Evolutionary conservation across 1,140 invertebrate species (phyloP).

Genomic region (Episyrphus balteatus): DNA sequence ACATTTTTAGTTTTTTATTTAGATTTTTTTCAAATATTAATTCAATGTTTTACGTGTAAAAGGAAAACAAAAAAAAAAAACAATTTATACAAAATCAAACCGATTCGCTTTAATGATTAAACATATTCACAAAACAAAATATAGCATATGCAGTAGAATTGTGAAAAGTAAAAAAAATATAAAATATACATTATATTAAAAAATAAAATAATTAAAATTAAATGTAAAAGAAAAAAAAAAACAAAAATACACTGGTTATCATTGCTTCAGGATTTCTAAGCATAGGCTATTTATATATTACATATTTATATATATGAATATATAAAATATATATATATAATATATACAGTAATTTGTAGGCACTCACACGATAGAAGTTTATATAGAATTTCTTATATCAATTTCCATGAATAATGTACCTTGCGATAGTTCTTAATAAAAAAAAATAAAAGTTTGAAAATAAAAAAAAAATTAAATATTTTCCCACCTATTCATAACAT

Average conservation of each 20-base stretch:
- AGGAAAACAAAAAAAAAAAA: no score
- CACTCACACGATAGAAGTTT: background rate
- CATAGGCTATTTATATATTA: conserved; percentile 2
- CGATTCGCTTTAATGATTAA: no score
- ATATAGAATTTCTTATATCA: no score
- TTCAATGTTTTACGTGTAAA: no score
- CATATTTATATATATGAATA: conserved; percentile 8
- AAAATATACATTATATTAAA: conserved; percentile 9
- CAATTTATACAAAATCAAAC: no score
- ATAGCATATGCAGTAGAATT: conserved; percentile 8
- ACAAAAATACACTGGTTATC: background rate
- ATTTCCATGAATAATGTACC: no score
- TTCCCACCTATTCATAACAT: no score
- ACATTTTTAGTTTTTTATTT: no score
- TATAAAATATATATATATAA: conserved; percentile 13
- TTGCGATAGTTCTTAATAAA: no score
- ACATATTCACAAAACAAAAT: conserved; percentile 2
- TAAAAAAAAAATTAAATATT: no score
- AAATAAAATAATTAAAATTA: conserved; percentile 10
- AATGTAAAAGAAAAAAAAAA: background rate
- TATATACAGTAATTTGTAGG: conserved; percentile 29
- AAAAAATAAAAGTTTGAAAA: no score
- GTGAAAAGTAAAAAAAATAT: background rate
- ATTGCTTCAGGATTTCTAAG: background rate
- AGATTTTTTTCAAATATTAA: no score